Base-by-base conservation (phyloP, 2,888 invertebrate species). In the Cybosia mesomella region DNA sequence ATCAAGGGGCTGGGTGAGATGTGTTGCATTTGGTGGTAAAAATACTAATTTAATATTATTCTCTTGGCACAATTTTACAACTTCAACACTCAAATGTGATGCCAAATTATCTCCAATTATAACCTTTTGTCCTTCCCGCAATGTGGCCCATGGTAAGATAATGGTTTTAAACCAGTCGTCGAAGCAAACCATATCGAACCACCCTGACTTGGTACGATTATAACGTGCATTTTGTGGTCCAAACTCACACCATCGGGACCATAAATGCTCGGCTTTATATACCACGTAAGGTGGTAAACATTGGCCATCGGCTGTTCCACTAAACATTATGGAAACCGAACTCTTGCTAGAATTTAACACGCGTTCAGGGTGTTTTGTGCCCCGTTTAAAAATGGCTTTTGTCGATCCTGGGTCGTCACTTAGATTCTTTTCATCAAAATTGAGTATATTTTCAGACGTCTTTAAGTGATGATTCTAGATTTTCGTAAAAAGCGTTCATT, bases 281-380 rank as follows among this genome's bases (percentile, higher is more conserved):
- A 89, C 86, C 13, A 90, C 85, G 77, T 90, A 91, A 34, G 84
- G 81, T 15, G 89, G 88, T 32, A 90, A 71, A n/a, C 86, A 49
- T 57, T 77, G 69, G 13, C 91, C 91, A 59, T 68, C 75, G 34
- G 89, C 89, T 66, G 83, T 83, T 4, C 79, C 85, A 55, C 85
- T 79, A 58, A 91, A 80, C 89, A 91, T 91, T 21, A 87, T 65
- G 11, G 85, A 87, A 43, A 83, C 78, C 1, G 81, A 66, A 28
- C 80, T 65, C 28, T 71, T 74, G 18, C 64, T 60, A 28, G 63
- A 34, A 53, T 73, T 73, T 54, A 76, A 58, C 10, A 71, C 64
- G n/a, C 68, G 24, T 57, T 75, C 69, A 32, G 74, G 74, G 58
- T 78, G 73, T 67, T 73, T 73, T 21, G 60, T 57, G 28, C 74